Percentiles rank a stretch among this genome's conserved stretches.
Conservation (phyloP, 2,797 vertebrate species). For the Staurois parvus region DNA sequence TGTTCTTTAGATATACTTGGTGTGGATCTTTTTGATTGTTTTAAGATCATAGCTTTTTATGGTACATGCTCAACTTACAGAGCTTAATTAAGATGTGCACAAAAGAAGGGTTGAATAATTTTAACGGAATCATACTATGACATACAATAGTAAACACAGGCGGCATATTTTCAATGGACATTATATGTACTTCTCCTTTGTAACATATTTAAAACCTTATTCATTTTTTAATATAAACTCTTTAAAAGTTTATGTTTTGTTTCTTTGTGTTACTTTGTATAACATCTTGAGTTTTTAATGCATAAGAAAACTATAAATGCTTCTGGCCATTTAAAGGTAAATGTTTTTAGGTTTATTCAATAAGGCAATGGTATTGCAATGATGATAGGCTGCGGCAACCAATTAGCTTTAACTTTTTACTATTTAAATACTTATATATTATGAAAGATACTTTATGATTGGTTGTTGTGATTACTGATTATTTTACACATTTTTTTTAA, state of each 20-base stretch:
- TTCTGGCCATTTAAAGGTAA: no score
- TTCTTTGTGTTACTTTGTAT: not conserved
- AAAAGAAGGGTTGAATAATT: not conserved
- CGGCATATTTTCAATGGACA: not conserved
- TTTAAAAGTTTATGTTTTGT: not conserved
- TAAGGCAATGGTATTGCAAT: no score
- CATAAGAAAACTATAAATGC: no score
- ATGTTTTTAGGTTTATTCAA: no score
- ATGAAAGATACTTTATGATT: no score
- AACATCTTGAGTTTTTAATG: no score
- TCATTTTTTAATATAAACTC: not conserved
- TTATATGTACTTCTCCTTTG: not conserved
- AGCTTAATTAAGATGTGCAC: not conserved
- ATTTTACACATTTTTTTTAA: no score
- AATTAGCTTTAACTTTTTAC: no score
- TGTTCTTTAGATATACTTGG: not conserved
- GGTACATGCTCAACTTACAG: not conserved
- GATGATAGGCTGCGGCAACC: no score
- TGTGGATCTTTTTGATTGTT: constrained; percentile 21
- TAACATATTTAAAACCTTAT: no score
- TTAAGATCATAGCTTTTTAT: constrained; percentile 1
- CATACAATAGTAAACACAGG: constrained; percentile 4
- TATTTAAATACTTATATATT: no score
- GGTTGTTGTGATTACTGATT: no score
- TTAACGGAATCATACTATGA: not conserved